Evolutionary conservation across 2,888 invertebrate genomes (phyloP), one percentile per base, ranked within the genome.

Genomic region (Parelbella ahira): DNA sequence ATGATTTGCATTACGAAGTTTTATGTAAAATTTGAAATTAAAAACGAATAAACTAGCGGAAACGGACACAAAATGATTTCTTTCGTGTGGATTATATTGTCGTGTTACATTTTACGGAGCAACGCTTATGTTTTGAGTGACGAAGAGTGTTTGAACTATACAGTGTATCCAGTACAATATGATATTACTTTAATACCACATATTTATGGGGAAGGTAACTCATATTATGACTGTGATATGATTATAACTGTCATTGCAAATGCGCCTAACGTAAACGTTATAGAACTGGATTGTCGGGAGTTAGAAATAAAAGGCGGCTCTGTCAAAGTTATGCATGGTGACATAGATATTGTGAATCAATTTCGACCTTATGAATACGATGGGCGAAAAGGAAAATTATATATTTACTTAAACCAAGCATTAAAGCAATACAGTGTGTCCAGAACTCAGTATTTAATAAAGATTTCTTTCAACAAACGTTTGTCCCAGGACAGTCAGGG

Each of bases 61-160:
- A n/a, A n/a, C n/a, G n/a, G n/a, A n/a, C n/a, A n/a, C n/a, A 56
- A 52, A 54, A 60, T 62, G 58, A 44, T 49, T 36, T 32, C 8
- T 4, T 9, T 33, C 1, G 3, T 33, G n/a, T 41, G 39, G 39
- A 27, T 32, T n/a, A n/a, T 41, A 4, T 21, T 39, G 5, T 1
- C 32, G 18, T 41, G 39, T 10, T 41, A 20, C 7, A 9, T 41
- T n/a, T 41, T 25, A 4, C 39, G 25, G n/a, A 57, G 62, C 8
- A 64, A 65, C 15, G 74, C 63, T 5, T 63, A 68, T 44, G 53
- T 70, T 15, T 51, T 74, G 9, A 33, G 41, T 18, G 74, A 78
- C 29, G 86, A 86, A 56, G 84, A 86, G 52, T 87, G 87, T 53
- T 58, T 86, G 7, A 83, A 86, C 50, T 87, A 82, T 27, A 84